Conservation (phyloP, 2,888 invertebrate genomes). For the Hipparchia sbordonii region DNA sequence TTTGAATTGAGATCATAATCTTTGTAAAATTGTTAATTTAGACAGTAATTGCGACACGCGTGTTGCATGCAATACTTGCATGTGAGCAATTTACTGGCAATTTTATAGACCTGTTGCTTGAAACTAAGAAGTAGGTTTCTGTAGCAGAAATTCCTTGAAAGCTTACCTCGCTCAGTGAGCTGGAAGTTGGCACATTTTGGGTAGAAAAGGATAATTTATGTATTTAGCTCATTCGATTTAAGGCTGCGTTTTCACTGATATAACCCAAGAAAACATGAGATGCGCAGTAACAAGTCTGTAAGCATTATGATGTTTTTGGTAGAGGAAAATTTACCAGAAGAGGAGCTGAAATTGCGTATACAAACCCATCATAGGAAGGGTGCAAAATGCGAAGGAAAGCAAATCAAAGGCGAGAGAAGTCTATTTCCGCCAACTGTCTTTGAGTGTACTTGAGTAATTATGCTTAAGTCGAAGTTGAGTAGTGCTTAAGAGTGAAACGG, state of each 20-base stretch:
- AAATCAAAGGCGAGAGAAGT: too few species aligned
- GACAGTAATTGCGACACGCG: background rate
- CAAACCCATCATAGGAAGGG: too few species aligned
- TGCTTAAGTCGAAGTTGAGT: too few species aligned
- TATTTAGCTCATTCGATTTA: constrained; percentile 1
- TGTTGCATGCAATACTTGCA: background rate
- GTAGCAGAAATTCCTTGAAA: background rate
- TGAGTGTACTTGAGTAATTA: too few species aligned
- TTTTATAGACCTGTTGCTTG: background rate
- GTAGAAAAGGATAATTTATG: constrained; percentile 4
- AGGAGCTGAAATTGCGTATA: too few species aligned
- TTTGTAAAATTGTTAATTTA: background rate
- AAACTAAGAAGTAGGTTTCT: background rate
- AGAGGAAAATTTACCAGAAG: background rate
- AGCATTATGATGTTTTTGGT: background rate
- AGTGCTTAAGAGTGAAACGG: too few species aligned
- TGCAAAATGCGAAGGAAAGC: too few species aligned
- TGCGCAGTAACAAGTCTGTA: background rate
- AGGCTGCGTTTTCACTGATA: background rate
- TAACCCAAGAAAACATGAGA: background rate
- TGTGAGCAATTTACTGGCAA: background rate
- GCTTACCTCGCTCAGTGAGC: background rate
- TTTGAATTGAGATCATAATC: background rate
- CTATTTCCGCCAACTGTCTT: too few species aligned
- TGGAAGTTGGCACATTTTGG: constrained; percentile 1